These are phyloP conservation scores for Bombus breviceps DNA, from an alignment of 1,140 invertebrate genomes.

Conservation along the genomic window DNA sequence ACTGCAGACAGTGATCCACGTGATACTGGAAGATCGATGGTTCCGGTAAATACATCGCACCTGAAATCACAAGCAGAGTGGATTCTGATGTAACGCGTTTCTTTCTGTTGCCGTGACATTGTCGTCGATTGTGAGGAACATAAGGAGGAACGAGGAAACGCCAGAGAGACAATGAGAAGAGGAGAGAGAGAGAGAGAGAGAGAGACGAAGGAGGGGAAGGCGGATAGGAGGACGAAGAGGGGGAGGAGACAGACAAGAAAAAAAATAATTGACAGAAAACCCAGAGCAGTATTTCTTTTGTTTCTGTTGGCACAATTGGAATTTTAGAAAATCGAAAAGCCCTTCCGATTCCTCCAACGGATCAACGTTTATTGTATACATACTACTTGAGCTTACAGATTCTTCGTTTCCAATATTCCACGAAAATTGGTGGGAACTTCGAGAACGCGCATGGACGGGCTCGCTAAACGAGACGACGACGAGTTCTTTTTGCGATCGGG, in stretches of 20 bases:
- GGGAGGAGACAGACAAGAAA: too few relatives aligned
- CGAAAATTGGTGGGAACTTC: not conserved
- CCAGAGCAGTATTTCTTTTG: not conserved
- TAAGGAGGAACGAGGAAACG: not conserved
- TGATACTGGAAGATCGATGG: not conserved
- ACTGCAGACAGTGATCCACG: not conserved
- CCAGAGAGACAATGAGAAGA: too few relatives aligned
- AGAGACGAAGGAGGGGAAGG: fast-evolving
- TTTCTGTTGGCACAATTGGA: not conserved
- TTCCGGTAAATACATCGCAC: conserved; percentile 6
- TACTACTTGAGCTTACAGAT: not conserved
- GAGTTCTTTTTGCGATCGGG: not conserved
- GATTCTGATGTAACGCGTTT: not conserved
- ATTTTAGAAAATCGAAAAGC: not conserved
- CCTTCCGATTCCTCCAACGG: not conserved
- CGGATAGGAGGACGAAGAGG: fast-evolving
- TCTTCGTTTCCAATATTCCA: not conserved
- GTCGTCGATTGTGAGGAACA: not conserved
- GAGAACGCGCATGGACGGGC: not conserved
- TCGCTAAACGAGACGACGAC: not conserved
- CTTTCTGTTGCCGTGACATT: not conserved
- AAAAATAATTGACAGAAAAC: not conserved
- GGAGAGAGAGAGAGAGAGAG: too few relatives aligned
- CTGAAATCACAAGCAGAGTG: conserved; percentile 53
- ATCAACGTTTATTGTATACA: not conserved